A percentile compares a stretch with the other conserved stretches of the same genome.
phyloP scores from a whole-genome alignment of 37 sponge, comb jelly and placozoan species.

The Lycopodina hypogea region DNA sequence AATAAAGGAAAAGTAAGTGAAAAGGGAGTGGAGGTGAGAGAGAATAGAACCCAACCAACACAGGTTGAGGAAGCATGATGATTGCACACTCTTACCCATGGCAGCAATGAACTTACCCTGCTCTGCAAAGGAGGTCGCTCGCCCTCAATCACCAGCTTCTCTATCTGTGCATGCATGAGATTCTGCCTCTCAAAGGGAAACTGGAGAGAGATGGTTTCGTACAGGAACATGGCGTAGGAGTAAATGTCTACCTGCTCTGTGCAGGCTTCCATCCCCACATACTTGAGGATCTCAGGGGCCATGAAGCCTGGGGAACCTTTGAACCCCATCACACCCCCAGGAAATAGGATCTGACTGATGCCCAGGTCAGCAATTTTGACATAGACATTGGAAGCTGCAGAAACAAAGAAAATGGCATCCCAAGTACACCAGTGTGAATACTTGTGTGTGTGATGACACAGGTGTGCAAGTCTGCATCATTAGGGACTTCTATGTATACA shows the following conservation, averaged over 20 bases:
- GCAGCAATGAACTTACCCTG: slow-evolving; percentile 65
- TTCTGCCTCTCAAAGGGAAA: slow-evolving; percentile 81
- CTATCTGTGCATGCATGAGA: slow-evolving; percentile 73
- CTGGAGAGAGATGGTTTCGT: slow-evolving; percentile 69
- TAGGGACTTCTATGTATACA: no score
- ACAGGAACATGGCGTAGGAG: slow-evolving; percentile 90
- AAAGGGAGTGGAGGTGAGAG: no score
- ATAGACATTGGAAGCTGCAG: slow-evolving; percentile 14
- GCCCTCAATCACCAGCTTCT: slow-evolving; percentile 76
- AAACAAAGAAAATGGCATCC: not conserved
- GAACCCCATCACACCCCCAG: slow-evolving; percentile 72
- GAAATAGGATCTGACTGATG: slow-evolving; percentile 64
- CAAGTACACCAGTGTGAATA: not conserved
- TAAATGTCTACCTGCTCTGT: slow-evolving; percentile 83
- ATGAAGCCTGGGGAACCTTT: slow-evolving; percentile 88
- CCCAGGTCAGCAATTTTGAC: slow-evolving; percentile 91
- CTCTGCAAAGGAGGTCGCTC: slow-evolving; percentile 66
- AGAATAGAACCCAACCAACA: no score
- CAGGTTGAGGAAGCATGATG: no score
- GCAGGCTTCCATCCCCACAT: slow-evolving; percentile 78
- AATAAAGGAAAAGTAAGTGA: no score
- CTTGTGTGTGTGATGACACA: not conserved
- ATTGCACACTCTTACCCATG: no score
- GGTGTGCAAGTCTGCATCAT: not conserved
- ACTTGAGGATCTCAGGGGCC: slow-evolving; percentile 92